Evolutionary conservation across 2,113 vertebrate species (phyloP).

Genomic region (Amphiprion percula): DNA sequence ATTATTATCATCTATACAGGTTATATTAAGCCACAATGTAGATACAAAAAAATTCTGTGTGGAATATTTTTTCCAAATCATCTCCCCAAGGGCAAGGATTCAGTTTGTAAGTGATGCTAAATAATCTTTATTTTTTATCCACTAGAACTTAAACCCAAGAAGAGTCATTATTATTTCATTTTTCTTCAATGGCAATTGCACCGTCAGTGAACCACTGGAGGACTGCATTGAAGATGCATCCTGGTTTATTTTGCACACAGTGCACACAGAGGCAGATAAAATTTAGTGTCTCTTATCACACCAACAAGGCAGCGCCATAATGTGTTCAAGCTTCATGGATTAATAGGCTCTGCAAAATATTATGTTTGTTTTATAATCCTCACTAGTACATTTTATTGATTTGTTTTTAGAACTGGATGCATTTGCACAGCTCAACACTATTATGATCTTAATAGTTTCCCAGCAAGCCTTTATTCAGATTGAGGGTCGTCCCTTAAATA

Average conservation of each 20-base stretch:
- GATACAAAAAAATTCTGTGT: too few relatives aligned
- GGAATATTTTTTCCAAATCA: too few relatives aligned
- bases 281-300: slow-evolving; percentile 21
- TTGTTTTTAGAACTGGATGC: slow-evolving; percentile 37
- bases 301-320: slow-evolving; percentile 13
- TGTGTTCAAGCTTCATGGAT: slow-evolving; percentile 28
- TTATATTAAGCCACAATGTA: too few relatives aligned
- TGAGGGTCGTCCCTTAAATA: slow-evolving; percentile 11
- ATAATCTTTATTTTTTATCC: too few relatives aligned
- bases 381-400: slow-evolving; percentile 38
- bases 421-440: slow-evolving; percentile 1
- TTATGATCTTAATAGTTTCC: slow-evolving; percentile 6
- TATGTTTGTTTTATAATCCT: slow-evolving; percentile 14
- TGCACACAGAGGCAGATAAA: neutral
- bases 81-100: too few relatives aligned
- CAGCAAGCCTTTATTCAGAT: slow-evolving; percentile 15
- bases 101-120: too few relatives aligned
- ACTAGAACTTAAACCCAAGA: too few relatives aligned
- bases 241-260: neutral
- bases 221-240: neutral
- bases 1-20: too few relatives aligned
- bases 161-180: too few relatives aligned
- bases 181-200: neutral
- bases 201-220: slow-evolving; percentile 5
- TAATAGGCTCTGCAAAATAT: slow-evolving; percentile 16